Evolutionary conservation across 2,113 vertebrate species (phyloP), one percentile per base, ranked within the genome.

Genomic region (Mormyrus lacerda): DNA sequence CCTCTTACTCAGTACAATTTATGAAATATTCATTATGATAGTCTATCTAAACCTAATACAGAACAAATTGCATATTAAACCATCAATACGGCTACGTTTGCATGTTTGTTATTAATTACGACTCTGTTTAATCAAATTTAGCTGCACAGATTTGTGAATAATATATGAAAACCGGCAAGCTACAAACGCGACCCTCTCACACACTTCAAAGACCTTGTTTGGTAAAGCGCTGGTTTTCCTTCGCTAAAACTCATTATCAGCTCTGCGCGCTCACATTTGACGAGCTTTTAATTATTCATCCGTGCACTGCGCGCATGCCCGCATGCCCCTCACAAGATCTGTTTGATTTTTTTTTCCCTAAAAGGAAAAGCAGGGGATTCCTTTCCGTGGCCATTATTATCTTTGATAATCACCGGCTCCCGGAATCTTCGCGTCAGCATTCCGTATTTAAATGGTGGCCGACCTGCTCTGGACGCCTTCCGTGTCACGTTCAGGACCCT

Each of bases 351-450:
- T 58, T 58, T 31, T 27, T 92, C 91, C 65, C 88, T 79, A 35
- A 87, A 76, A 42, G 87, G 85, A 89, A 92, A 95, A 95, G 95
- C 92, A 95, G 90, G 79, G 93, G 94, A 93, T 90, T 93, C 58
- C 90, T 94, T 93, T 92, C 90, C 93, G 93, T 93, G 79, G 91
- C 93, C 91, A 92, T 92, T 91, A 73, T 94, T 95, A 95, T 94
- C 93, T 94, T 90, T 92, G 93, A 92, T 95, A 95, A 94, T 95
- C 92, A 93, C 93, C 91, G 93, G 92, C 93, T 94, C 95, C 94
- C 94, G 94, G 93, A 93, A 93, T 93, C 91, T 94, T 94, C 94
- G 93, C 92, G 55, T 88, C 91, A 91, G 89, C 90, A 91, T 93
- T 94, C 94, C 91, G 91, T 93, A 94, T 94, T 92, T 91, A 94